phyloP scores from a whole-genome alignment of 2,888 invertebrate species.

The Drosophila kambysellisi region DNA sequence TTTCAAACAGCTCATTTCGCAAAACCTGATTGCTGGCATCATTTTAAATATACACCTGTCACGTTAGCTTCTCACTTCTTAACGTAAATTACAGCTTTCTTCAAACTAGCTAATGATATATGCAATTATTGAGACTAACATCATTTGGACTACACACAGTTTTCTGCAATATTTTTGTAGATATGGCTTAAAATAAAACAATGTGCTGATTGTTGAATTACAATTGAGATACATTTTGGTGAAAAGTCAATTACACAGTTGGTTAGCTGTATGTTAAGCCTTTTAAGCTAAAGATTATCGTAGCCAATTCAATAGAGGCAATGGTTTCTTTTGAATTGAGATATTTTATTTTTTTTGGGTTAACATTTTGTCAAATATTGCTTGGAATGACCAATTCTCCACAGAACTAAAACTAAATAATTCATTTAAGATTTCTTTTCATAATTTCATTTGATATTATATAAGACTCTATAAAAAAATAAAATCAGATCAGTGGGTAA shows the following conservation, averaged over 20 bases:
- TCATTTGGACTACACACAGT: background rate
- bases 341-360: background rate
- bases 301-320: background rate
- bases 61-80: background rate
- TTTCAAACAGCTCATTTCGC: background rate
- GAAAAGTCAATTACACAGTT: background rate
- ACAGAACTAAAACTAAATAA: background rate
- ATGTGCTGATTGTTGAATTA: background rate
- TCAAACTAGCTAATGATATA: background rate
- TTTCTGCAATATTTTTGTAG: background rate
- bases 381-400: background rate
- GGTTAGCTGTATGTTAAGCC: background rate
- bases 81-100: background rate
- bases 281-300: background rate
- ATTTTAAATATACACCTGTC: slow-evolving; percentile 2
- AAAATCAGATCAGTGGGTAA: background rate
- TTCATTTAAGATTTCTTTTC: background rate
- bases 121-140: background rate
- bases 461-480: background rate
- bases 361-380: background rate
- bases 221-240: background rate
- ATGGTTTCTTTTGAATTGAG: background rate
- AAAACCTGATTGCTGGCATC: background rate
- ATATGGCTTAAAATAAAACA: background rate
- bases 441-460: background rate